Evolutionary conservation across 2,113 vertebrate genomes (phyloP), one percentile per base, ranked within the genome.

Genomic region (Salvelinus alpinus): DNA sequence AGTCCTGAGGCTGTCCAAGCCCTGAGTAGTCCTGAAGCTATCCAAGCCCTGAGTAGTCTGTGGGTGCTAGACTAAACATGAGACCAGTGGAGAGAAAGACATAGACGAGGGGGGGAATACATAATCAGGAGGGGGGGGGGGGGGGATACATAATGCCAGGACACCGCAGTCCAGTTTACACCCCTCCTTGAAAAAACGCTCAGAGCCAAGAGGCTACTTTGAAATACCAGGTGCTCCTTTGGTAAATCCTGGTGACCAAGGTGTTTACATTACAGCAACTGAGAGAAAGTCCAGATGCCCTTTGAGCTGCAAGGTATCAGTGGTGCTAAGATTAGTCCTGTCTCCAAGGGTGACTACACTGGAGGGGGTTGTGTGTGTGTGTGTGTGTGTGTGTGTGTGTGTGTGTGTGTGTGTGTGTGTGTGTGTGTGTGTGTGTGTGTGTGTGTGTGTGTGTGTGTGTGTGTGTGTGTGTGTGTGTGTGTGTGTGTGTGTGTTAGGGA

Each of bases 141-240:
- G n/a, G 11, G 62, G 12, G 1, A 13, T 65, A 65, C 64, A 80
- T 89, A 90, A 91, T 85, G 81, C 85, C 89, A 80, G 48, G 18
- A 79, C 89, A 91, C 90, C 83, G 80, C 86, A 89, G 82, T 90
- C 78, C 91, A 90, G 88, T 75, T 80, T 2, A 20, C 20, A 12
- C n/a, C 7, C 20, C n/a, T 31, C 34, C 51, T 54, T 54, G 14
- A 18, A 54, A 54, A 54, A 18, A 91, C 18, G 51, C 13, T 54
- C 51, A 14, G 88, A 90, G 82, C 87, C 88, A 91, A 79, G 78
- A 77, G 71, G 73, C 88, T 87, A 92, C 88, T 90, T 92, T 90
- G 91, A 92, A 91, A 91, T 88, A 90, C 91, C 92, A 92, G 92
- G 91, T 91, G 91, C 88, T 90, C 79, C 82, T 89, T 89, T 90